Base-by-base conservation (phyloP, 1,140 invertebrate genomes). In the Apis laboriosa region DNA sequence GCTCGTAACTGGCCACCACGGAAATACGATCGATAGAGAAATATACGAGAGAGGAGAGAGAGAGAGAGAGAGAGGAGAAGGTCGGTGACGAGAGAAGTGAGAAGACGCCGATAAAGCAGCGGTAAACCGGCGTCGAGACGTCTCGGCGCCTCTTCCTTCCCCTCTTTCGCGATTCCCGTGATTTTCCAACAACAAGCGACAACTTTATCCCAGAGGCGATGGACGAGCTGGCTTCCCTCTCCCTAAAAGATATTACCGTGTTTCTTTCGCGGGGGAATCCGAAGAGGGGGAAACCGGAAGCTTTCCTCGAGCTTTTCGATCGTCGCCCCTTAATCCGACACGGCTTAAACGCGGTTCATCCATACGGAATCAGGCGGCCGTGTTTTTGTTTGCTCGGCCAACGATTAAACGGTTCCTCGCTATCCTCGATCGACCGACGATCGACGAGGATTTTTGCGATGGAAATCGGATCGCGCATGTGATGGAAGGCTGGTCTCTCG, bases 61-160 rank as follows among this genome's bases (percentile, higher is more conserved):
- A n/a, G n/a, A n/a, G n/a, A n/a, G n/a, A n/a, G n/a, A n/a, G 2
- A 24, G 60, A 71, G 34, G 24, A 12, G 43, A 68, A 79, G 76
- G 28, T 77, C 24, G 83, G n/a, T 53, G 71, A 80, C 71, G 70
- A 64, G 73, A 63, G 73, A 58, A 84, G 87, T 24, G 86, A 72
- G 84, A 83, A 84, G 83, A 90, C 89, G 84, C 82, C 82, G 88
- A 79, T 82, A 80, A 82, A 88, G 83, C 81, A 90, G 84, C 86
- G 90, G 81, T 82, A 79, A 82, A 88, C 85, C 82, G 90, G 89
- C 90, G 89, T 86, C 89, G 89, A 88, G 91, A 91, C 91, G 91
- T 92, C 91, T 89, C 86, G 91, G 87, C 91, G 90, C 90, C 90
- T 71, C 70, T 77, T 72, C 75, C 71, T 56, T 55, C 49, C 55